phyloP scores from a whole-genome alignment of 2,888 invertebrate species.

The Drosophila incognita region DNA sequence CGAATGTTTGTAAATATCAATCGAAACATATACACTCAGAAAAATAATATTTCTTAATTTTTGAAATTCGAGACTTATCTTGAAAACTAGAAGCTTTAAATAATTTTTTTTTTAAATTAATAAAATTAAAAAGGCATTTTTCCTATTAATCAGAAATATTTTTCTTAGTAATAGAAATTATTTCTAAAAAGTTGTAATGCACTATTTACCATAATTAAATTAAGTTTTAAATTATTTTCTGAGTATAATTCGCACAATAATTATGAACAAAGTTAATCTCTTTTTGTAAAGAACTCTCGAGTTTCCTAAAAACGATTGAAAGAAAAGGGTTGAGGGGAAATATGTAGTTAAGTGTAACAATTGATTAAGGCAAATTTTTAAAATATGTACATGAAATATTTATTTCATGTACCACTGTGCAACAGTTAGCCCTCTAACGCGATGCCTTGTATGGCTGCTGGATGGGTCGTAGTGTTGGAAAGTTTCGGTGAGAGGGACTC shows the following conservation, averaged over 20 bases:
- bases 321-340: background rate
- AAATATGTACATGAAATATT: no score
- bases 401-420: slow-evolving; percentile 27
- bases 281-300: background rate
- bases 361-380: background rate
- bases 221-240: background rate
- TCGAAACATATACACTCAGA: background rate
- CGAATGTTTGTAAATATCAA: background rate
- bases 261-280: background rate
- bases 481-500: slow-evolving; percentile 33
- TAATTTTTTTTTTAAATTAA: background rate
- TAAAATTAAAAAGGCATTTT: background rate
- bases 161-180: background rate
- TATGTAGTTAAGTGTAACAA: background rate
- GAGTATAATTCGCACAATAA: background rate
- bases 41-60: background rate
- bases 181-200: background rate
- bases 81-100: background rate
- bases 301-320: background rate
- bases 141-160: background rate
- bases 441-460: slow-evolving; percentile 13
- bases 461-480: slow-evolving; percentile 11
- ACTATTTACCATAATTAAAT: background rate
- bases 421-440: slow-evolving; percentile 16
- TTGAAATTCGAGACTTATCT: background rate